phyloP scores from a whole-genome alignment of 2,113 vertebrate genomes.

The Sinocyclocheilus anophthalmus region DNA sequence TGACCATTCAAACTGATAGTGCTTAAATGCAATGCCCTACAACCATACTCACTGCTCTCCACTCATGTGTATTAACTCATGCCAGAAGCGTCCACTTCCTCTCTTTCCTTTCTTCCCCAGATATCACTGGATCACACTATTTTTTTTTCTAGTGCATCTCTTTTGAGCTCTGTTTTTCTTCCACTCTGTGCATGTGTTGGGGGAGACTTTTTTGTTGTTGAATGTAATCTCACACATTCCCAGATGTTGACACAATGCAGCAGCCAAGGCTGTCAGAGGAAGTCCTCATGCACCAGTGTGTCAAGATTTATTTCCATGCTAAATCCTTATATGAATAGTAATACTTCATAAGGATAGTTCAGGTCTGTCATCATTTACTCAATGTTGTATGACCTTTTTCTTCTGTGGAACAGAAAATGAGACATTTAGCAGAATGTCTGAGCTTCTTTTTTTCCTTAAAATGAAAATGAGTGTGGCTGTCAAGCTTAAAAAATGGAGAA shows the following conservation, averaged over 20 bases:
- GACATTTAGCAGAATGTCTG: neutral
- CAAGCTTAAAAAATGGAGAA: too few species aligned
- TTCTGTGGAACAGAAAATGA: neutral
- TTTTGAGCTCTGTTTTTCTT: neutral
- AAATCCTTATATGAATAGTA: neutral
- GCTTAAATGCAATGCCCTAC: slow-evolving; percentile 49
- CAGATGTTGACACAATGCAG: neutral
- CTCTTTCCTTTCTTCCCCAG: slow-evolving; percentile 6
- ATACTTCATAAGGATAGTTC: neutral
- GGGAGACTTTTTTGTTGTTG: neutral
- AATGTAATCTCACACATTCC: neutral
- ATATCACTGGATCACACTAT: slow-evolving; percentile 25
- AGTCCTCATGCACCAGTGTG: neutral
- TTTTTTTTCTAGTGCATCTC: neutral
- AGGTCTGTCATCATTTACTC: neutral
- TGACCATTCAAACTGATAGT: slow-evolving; percentile 58
- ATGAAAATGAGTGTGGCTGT: too few species aligned
- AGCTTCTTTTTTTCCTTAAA: neutral
- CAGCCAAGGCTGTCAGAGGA: neutral
- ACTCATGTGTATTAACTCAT: slow-evolving; percentile 51
- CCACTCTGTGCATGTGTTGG: neutral
- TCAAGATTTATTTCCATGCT: neutral
- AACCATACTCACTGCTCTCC: slow-evolving; percentile 48
- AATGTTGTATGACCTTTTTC: neutral
- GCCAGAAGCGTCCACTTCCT: slow-evolving; percentile 44